A percentile compares a stretch with the other conserved stretches of the same genome.
Evolutionary conservation across 2,888 invertebrate genomes (phyloP).

Genomic region (Omphaloscelis lunosa): DNA sequence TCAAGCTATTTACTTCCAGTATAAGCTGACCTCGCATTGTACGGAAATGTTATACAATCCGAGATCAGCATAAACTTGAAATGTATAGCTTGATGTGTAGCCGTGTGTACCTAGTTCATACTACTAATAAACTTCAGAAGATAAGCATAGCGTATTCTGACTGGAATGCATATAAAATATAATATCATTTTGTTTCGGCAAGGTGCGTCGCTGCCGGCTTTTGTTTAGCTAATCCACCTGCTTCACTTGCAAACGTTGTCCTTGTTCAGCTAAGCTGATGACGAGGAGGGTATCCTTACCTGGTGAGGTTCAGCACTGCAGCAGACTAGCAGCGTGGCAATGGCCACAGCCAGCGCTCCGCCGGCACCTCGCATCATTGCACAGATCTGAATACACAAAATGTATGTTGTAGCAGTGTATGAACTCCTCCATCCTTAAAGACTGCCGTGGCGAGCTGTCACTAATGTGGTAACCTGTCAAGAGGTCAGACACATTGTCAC

Average conservation of each 20-base stretch:
- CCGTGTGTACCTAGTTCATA: background rate
- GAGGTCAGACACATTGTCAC: background rate
- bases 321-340: constrained; percentile 81
- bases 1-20: too few species aligned
- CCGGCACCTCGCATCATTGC: constrained; percentile 79
- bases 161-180: too few species aligned
- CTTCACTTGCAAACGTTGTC: background rate
- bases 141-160: background rate
- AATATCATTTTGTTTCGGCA: background rate
- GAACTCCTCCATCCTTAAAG: background rate
- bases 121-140: background rate
- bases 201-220: background rate
- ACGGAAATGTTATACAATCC: too few species aligned
- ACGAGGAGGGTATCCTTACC: constrained; percentile 70
- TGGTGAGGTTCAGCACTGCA: constrained; percentile 84
- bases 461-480: background rate
- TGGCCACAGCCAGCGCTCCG: constrained; percentile 79
- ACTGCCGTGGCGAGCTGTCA: background rate
- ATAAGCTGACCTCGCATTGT: too few species aligned
- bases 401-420: too few species aligned
- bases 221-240: background rate
- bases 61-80: too few species aligned
- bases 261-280: background rate
- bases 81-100: too few species aligned
- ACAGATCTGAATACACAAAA: constrained; percentile 59